Percentiles rank a stretch among this genome's conserved stretches.
Conservation (phyloP, 2,888 invertebrate genomes). For the Uloborus plumipes region DNA sequence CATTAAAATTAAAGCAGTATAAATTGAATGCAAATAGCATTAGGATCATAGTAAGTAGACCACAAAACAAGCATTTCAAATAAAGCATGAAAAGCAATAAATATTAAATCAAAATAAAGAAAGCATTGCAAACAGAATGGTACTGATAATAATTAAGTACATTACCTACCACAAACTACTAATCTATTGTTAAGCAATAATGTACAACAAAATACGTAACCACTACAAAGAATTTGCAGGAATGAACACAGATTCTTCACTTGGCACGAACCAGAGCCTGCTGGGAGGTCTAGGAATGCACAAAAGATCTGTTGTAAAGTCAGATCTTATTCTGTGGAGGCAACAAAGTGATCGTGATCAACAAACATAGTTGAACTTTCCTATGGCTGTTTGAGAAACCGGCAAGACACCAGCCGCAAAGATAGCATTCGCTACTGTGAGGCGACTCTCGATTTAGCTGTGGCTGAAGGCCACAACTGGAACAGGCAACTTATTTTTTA, state of each 20-base stretch:
- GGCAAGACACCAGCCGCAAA: conserved; percentile 62
- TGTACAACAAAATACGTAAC: conserved; percentile 24
- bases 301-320: conserved; percentile 20
- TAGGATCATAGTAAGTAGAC: too few relatives aligned
- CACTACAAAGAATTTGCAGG: conserved; percentile 34
- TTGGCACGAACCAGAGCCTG: conserved; percentile 26
- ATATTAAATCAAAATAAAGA: background rate
- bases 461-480: conserved; percentile 50
- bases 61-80: too few relatives aligned
- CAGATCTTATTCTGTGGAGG: conserved; percentile 42
- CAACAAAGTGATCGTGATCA: conserved; percentile 53
- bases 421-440: conserved; percentile 62
- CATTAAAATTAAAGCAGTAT: too few relatives aligned
- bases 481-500: conserved; percentile 28
- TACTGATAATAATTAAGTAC: background rate
- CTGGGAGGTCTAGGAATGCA: conserved; percentile 8
- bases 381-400: conserved; percentile 64
- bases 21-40: too few relatives aligned
- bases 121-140: background rate
- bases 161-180: conserved; percentile 33
- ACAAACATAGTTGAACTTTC: conserved; percentile 45
- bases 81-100: background rate
- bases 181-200: conserved; percentile 40
- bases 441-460: conserved; percentile 30
- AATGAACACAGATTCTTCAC: conserved; percentile 32